Evolutionary conservation across 1,140 invertebrate genomes (phyloP).

Genomic region (Fopius arisanus): DNA sequence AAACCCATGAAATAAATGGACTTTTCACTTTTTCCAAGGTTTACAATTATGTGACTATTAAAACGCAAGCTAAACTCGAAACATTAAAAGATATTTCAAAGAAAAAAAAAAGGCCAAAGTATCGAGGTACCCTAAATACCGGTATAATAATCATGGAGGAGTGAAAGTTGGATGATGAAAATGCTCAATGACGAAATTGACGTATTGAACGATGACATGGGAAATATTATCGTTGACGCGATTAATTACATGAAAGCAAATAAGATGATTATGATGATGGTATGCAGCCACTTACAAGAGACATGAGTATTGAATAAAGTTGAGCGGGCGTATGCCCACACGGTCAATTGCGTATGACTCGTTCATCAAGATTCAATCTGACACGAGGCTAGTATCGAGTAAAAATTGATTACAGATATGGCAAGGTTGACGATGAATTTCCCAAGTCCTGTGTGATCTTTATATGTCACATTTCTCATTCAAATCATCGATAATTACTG

Average conservation of each 20-base stretch:
- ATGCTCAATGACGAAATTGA: slow-evolving; percentile 10
- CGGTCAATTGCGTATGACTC: background rate
- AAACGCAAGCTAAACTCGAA: too few species aligned
- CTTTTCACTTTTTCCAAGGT: too few species aligned
- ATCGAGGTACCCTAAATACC: background rate
- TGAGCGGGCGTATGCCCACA: background rate
- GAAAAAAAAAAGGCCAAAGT: background rate
- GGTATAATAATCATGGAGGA: background rate
- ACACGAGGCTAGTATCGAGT: background rate
- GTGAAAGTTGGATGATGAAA: slow-evolving; percentile 16
- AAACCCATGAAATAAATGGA: too few species aligned
- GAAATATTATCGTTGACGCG: background rate
- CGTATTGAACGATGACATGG: slow-evolving; percentile 14
- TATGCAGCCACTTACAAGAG: too few species aligned
- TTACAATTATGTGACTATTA: too few species aligned
- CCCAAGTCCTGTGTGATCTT: too few species aligned
- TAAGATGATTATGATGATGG: background rate
- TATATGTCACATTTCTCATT: background rate
- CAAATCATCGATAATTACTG: slow-evolving; percentile 33
- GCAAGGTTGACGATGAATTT: background rate
- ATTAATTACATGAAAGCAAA: slow-evolving; percentile 11
- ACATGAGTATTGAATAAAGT: background rate
- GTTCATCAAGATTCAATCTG: too few species aligned
- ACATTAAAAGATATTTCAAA: background rate
- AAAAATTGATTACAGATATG: background rate